A percentile compares a stretch with the other conserved stretches of the same genome.
These are phyloP conservation scores for Cygnus buccinator DNA, from an alignment of 2,113 vertebrate genomes.

Conservation along the genomic window DNA sequence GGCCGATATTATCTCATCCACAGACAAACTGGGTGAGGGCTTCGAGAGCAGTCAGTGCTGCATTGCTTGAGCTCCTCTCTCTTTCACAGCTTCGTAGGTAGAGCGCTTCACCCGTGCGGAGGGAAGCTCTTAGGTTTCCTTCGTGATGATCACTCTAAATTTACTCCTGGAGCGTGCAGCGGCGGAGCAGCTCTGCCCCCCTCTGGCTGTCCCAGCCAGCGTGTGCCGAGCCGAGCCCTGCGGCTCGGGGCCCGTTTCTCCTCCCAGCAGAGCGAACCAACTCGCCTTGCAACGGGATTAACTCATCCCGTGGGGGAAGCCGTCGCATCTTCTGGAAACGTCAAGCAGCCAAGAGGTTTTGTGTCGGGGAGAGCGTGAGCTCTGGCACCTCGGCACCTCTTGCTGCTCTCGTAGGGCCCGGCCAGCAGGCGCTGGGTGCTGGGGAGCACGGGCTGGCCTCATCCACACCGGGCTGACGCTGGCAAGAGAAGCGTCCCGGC, in stretches of 20 bases:
- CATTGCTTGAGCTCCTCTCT: constrained; percentile 79
- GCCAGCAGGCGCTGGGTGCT: neutral
- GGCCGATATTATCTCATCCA: constrained; percentile 97
- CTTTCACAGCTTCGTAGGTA: constrained; percentile 71
- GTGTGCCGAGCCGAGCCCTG: neutral
- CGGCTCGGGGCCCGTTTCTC: neutral
- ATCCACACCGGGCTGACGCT: neutral
- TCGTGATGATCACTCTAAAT: constrained; percentile 76
- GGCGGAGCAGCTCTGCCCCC: neutral
- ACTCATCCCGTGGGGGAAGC: neutral
- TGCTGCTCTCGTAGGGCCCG: neutral
- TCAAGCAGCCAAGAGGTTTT: neutral
- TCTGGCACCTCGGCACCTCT: neutral
- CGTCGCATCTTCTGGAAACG: neutral
- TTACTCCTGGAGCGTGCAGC: neutral
- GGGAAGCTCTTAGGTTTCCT: constrained; percentile 81
- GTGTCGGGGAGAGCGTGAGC: neutral
- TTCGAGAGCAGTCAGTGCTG: constrained; percentile 72
- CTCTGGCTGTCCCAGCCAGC: rapidly evolving
- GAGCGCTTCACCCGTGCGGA: constrained; percentile 46
- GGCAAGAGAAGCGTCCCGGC: neutral
- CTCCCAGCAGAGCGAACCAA: neutral
- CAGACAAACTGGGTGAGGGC: constrained; percentile 99
- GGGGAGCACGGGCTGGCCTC: neutral
- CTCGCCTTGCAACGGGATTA: neutral